Evolutionary conservation across 1,140 invertebrate species (phyloP).

Genomic region (Maconellicoccus hirsutus): DNA sequence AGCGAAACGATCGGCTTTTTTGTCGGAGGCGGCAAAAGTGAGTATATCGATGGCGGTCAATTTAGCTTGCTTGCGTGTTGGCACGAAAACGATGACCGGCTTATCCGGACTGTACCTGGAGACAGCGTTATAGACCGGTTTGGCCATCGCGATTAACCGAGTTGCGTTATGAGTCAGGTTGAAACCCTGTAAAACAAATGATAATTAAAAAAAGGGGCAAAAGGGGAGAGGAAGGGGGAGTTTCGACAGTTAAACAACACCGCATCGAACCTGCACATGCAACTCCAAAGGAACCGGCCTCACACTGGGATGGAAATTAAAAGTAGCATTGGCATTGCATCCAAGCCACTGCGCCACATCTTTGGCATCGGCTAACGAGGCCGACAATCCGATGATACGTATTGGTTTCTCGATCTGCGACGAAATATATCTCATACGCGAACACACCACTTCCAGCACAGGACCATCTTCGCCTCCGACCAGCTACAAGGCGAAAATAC

Average conservation of each 20-base stretch:
- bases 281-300: conserved; percentile 88
- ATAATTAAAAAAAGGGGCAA: too few species aligned
- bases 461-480: conserved; percentile 82
- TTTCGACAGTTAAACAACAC: too few species aligned
- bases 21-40: conserved; percentile 82
- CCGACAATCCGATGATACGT: conserved; percentile 87
- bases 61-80: conserved; percentile 82
- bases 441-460: conserved; percentile 93
- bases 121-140: conserved; percentile 94
- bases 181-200: conserved; percentile 55
- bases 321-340: conserved; percentile 79
- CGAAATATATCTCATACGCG: conserved; percentile 93
- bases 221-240: too few species aligned
- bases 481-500: conserved; percentile 35
- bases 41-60: conserved; percentile 90
- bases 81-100: conserved; percentile 94
- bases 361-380: conserved; percentile 86
- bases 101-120: conserved; percentile 71
- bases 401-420: conserved; percentile 90
- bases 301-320: conserved; percentile 98
- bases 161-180: conserved; percentile 97
- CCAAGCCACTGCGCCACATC: conserved; percentile 96
- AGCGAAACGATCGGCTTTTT: conserved; percentile 72
- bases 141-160: conserved; percentile 90
- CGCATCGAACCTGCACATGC: conserved; percentile 74